phyloP scores from a whole-genome alignment of 1,140 invertebrate species.

The Drepana arcuata region DNA sequence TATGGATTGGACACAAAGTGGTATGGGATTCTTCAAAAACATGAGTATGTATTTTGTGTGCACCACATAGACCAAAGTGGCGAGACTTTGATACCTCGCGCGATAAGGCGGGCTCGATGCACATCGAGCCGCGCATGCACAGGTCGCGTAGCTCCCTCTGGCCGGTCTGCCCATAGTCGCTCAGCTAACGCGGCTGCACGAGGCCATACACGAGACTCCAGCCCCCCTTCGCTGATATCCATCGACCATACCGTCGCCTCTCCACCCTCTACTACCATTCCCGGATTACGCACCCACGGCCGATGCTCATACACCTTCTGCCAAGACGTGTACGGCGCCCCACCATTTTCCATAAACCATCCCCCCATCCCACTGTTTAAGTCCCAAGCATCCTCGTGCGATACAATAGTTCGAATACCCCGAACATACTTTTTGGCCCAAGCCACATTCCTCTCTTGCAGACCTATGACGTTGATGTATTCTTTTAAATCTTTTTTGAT shows the following conservation, averaged over 20 bases:
- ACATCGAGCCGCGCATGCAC: conserved; percentile 77
- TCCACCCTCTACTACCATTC: conserved; percentile 72
- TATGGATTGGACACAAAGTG: too few species aligned
- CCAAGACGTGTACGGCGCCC: conserved; percentile 84
- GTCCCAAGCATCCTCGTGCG: conserved; percentile 87
- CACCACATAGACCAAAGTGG: conserved; percentile 83
- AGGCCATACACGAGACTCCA: conserved; percentile 79
- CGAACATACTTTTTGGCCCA: conserved; percentile 77
- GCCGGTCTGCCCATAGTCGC: conserved; percentile 63
- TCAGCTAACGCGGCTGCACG: conserved; percentile 79
- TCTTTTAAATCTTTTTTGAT: conserved; percentile 75
- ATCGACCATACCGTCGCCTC: conserved; percentile 82
- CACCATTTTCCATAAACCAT: conserved; percentile 79
- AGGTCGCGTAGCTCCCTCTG: conserved; percentile 39
- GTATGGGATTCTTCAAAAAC: conserved; percentile 15
- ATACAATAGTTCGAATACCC: conserved; percentile 82
- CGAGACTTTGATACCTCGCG: conserved; percentile 75
- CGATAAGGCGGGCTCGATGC: conserved; percentile 74
- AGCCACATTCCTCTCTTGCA: conserved; percentile 79
- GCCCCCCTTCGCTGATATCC: conserved; percentile 70
- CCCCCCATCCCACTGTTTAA: conserved; percentile 84
- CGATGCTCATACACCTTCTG: conserved; percentile 84
- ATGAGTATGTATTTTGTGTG: conserved; percentile 74
- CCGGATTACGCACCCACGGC: conserved; percentile 74
- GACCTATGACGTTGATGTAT: conserved; percentile 58